These are phyloP conservation scores for Thyatira batis DNA, from an alignment of 2,888 invertebrate genomes.

Conservation along the genomic window DNA sequence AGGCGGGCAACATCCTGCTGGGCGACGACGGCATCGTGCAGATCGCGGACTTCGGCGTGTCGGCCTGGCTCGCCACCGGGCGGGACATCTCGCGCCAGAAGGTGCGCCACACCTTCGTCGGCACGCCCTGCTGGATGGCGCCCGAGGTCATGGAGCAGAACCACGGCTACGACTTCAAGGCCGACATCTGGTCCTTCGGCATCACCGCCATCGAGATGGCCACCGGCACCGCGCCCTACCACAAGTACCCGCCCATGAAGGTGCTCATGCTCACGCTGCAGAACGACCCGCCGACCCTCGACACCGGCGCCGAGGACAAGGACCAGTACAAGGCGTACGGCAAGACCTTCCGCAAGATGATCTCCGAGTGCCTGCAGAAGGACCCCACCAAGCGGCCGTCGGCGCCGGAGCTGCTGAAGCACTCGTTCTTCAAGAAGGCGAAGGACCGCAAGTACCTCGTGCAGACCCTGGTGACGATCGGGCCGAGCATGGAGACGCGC, in stretches of 20 bases:
- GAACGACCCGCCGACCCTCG: constrained; percentile 98
- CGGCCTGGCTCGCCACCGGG: constrained; percentile 98
- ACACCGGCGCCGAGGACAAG: constrained; percentile 97
- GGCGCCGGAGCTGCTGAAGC: constrained; percentile 97
- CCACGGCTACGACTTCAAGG: constrained; percentile 99
- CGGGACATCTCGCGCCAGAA: constrained; percentile 97
- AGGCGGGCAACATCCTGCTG: constrained; percentile 89
- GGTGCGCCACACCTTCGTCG: constrained; percentile 99
- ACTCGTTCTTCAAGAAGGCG: constrained; percentile 99
- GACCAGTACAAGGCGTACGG: constrained; percentile 99
- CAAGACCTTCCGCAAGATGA: constrained; percentile 98
- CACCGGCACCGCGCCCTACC: constrained; percentile 99
- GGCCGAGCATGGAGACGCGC: constrained; percentile 94
- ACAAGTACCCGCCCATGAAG: constrained; percentile 99
- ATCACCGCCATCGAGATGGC: constrained; percentile 99
- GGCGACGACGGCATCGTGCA: constrained; percentile 99
- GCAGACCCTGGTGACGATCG: constrained; percentile 92
- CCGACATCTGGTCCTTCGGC: constrained; percentile 91
- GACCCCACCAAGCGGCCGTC: constrained; percentile 97
- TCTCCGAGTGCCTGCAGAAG: constrained; percentile 98
- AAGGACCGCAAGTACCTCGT: constrained; percentile 96
- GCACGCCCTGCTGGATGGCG: constrained; percentile 99
- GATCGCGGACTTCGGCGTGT: constrained; percentile 99
- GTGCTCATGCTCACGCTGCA: constrained; percentile 99
- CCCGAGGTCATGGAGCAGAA: constrained; percentile 99